These are phyloP conservation scores for Caenorhabditis elegans DNA, from an alignment of 1,140 invertebrate genomes.

Conservation along the genomic window DNA sequence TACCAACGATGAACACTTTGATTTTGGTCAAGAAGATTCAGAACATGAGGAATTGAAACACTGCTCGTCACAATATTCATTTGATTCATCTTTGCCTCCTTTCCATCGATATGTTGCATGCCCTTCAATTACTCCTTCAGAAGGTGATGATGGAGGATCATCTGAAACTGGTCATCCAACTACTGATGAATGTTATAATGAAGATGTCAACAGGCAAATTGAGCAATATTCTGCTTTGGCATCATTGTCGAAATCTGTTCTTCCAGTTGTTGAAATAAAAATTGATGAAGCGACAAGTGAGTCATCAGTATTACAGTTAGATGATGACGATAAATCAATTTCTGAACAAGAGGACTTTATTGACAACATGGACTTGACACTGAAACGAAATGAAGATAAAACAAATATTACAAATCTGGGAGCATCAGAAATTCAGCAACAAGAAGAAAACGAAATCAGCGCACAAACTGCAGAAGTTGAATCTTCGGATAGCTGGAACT, in stretches of 20 bases:
- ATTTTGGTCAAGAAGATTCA: background rate
- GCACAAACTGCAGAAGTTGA: too few species aligned
- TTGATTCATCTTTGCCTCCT: background rate
- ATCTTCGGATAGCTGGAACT: too few species aligned
- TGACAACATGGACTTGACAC: background rate
- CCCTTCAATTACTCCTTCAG: background rate
- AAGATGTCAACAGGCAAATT: background rate
- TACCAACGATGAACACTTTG: background rate
- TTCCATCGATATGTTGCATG: background rate
- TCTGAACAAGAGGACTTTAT: background rate
- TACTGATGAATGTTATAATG: background rate
- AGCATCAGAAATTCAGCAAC: too few species aligned
- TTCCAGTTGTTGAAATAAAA: background rate
- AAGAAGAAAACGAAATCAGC: too few species aligned
- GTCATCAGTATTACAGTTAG: background rate
- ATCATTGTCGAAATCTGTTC: background rate
- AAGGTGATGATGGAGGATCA: background rate
- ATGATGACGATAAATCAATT: background rate
- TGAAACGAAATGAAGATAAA: too few species aligned
- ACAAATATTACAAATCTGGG: too few species aligned
- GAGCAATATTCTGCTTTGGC: background rate
- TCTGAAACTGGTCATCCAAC: background rate
- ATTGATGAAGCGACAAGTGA: background rate
- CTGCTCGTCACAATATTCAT: background rate
- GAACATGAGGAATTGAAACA: slow-evolving; percentile 1